Evolutionary conservation across 2,113 vertebrate species (phyloP), one percentile per base, ranked within the genome.

Genomic region (Aptenodytes forsteri): DNA sequence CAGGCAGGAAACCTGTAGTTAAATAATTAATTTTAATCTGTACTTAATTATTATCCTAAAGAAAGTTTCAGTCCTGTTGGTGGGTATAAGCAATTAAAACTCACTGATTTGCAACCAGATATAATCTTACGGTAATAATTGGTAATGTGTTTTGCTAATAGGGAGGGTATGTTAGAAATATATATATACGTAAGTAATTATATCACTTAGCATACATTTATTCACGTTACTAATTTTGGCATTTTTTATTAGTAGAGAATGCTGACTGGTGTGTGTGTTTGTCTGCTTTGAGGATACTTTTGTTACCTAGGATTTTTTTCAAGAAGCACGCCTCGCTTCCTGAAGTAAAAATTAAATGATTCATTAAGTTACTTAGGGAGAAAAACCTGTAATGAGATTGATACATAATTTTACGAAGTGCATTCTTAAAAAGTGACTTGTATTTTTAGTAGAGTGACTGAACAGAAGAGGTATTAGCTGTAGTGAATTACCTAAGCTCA

Each of bases 11-110:
- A 67, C 32, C 7, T 75, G 12, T 77, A 78, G 89, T 94, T 81
- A 95, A 93, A 94, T 89, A 94, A 95, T 95, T 86, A 86, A 89
- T 88, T 92, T 90, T 93, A 83, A 92, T 95, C 42, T 47, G 30
- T 62, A 40, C 47, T 78, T 96, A 95, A 91, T 96, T 88, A 73
- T 92, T 92, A 87, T 94, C n/a, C 50, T 44, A 40, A 83, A 92
- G 90, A 94, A 93, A 59, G 19, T 62, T 92, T 70, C 29, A 85
- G 44, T 64, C 10, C 25, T 75, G 20, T 92, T 92, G 30, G 52
- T 90, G 44, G 52, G n/a, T 92, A 50, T 87, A 87, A 93, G 87
- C 72, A 92, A 81, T 67, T 89, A 56, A 89, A 93, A 47, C 6
- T 56, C 9, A 44, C 11, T 78, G 49, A 55, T 77, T 86, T 83